Evolutionary conservation across 2,113 vertebrate genomes (phyloP).

Genomic region (Nothoprocta perdicaria): DNA sequence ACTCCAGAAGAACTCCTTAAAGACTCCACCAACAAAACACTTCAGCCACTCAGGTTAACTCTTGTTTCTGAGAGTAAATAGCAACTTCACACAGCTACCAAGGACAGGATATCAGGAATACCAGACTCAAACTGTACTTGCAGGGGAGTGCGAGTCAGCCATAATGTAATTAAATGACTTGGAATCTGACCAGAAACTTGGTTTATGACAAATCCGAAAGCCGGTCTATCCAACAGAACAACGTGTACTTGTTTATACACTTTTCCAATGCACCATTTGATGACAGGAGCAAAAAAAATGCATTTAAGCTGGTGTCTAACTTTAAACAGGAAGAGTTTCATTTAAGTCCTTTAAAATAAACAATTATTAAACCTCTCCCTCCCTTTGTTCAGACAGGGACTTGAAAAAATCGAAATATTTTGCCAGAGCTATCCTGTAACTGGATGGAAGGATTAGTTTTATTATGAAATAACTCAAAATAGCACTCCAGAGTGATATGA

Average conservation of each 20-base stretch:
- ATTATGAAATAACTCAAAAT: neutral
- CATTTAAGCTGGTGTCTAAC: neutral
- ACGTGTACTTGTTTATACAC: conserved; percentile 54
- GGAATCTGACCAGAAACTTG: conserved; percentile 44
- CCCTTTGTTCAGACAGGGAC: no score
- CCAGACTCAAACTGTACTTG: conserved; percentile 3
- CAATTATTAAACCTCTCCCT: neutral
- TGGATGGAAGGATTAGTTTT: neutral
- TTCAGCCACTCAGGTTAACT: neutral
- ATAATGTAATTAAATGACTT: conserved; percentile 27
- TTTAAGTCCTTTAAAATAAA: neutral
- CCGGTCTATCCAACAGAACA: conserved; percentile 41
- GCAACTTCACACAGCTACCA: neutral
- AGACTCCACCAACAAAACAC: neutral
- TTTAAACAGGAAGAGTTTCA: conserved; percentile 34
- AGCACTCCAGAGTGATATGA: neutral
- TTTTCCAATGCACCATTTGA: conserved; percentile 8
- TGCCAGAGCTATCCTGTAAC: neutral
- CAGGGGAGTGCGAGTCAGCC: conserved; percentile 31
- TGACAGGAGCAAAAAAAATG: neutral
- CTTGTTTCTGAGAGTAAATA: neutral
- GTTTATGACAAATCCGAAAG: conserved; percentile 49
- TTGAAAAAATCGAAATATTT: neutral
- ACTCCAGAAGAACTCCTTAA: neutral
- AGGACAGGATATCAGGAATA: neutral